These are phyloP conservation scores for Oryzias sinensis DNA, from an alignment of 2,797 vertebrate species.

Conservation along the genomic window DNA sequence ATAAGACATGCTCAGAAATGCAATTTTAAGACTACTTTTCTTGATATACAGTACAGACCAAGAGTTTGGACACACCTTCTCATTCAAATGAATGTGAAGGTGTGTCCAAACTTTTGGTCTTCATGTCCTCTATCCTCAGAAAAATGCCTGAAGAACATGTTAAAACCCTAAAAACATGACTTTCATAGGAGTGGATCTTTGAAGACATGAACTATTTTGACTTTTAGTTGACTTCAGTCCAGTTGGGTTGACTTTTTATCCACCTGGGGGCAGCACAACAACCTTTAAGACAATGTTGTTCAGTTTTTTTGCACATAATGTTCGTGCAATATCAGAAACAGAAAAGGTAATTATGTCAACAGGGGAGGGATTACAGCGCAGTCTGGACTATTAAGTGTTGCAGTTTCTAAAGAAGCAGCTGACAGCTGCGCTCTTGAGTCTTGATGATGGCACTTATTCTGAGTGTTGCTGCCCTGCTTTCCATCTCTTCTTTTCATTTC, in stretches of 20 bases:
- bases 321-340: constrained; percentile 20
- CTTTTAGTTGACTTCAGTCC: constrained; percentile 4
- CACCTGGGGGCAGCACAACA: constrained; percentile 9
- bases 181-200: too few relatives aligned
- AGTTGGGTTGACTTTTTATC: not conserved
- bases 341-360: constrained; percentile 10
- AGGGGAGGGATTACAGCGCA: constrained; percentile 12
- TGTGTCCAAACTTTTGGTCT: too few relatives aligned
- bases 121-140: too few relatives aligned
- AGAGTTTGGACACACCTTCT: too few relatives aligned
- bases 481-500: constrained; percentile 8
- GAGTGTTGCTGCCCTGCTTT: constrained; percentile 39
- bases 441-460: constrained; percentile 34
- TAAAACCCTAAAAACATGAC: too few relatives aligned
- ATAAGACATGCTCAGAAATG: too few relatives aligned
- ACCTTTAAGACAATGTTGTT: constrained; percentile 1
- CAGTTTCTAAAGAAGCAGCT: constrained; percentile 54
- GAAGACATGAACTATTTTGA: not conserved
- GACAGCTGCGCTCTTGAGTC: constrained; percentile 61
- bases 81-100: too few relatives aligned
- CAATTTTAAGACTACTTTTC: too few relatives aligned
- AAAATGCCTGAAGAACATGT: too few relatives aligned
- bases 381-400: constrained; percentile 19
- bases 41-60: too few relatives aligned
- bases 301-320: constrained; percentile 1